Base-by-base conservation (phyloP, 2,797 vertebrate species). In the Siniperca undulata region DNA sequence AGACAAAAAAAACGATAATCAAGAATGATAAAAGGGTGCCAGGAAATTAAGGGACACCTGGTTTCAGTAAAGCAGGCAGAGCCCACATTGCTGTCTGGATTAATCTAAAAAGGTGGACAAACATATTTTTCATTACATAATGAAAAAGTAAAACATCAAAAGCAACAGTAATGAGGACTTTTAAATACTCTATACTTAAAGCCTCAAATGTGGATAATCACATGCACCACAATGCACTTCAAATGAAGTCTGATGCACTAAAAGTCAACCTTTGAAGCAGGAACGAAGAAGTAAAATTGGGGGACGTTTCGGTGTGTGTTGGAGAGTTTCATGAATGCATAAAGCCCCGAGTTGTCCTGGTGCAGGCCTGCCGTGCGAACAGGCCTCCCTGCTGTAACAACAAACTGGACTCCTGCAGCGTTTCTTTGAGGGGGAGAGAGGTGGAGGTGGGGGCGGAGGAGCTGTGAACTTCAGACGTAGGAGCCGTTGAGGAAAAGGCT, bases 331-430 rank as follows among this genome's bases (percentile, higher is more conserved):
- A 83, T 91, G 83, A 90, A 91, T 82, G 81, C 88, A 88, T 87
- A 84, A 83, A 88, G 86, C 77, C 48, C 19, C 0, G 67, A 64
- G 83, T 77, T 90, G 86, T 89, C 79, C 81, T 0, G 55, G 48
- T 72, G 65, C 62, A 84, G 82, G 71, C 76, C 79, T 87, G 81
- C 83, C 83, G 80, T 87, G 78, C 66, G 27, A 91, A 89, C 84
- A 89, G 67, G 71, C 78, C 72, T 84, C 82, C 82, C 68, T 9
- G 70, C 83, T 82, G 80, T 24, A 85, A 88, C 83, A 88, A 92
- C 86, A 89, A 84, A 70, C 80, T 24, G 65, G 81, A 80, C 80
- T 93, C 78, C 88, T 79, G 84, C 74, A 72, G 82, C 73, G 74
- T 77, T 86, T 89, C 80, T 88, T 87, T 81, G 82, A 88, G 78